Percentiles rank a stretch among this genome's conserved stretches.
Conservation (phyloP, 2,888 invertebrate species). For the Tipula unca region DNA sequence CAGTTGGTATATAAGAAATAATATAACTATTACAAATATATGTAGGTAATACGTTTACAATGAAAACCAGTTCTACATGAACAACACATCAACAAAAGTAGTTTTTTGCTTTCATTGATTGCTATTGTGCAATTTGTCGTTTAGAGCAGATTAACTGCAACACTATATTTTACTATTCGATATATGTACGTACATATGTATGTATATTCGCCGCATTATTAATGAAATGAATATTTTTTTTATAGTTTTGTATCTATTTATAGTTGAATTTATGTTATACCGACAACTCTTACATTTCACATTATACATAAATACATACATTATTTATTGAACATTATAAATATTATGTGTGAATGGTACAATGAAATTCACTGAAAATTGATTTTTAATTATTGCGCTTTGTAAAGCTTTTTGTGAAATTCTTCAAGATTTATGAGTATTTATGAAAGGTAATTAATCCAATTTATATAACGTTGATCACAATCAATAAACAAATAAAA, state of each 20-base stretch:
- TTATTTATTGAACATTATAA: background rate
- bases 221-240: background rate
- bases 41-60: background rate
- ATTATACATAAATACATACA: too few relatives aligned
- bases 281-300: background rate
- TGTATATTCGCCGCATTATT: background rate
- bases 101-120: background rate
- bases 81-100: background rate
- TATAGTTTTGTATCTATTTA: background rate
- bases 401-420: background rate
- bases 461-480: background rate
- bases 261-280: background rate
- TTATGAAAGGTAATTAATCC: background rate
- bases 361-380: background rate
- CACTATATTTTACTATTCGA: too few relatives aligned
- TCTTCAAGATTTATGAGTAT: background rate
- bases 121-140: background rate
- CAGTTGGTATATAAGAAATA: background rate
- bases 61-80: background rate
- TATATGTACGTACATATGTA: too few relatives aligned
- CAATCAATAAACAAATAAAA: background rate
- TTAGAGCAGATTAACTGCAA: background rate
- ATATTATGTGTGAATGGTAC: background rate
- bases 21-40: background rate
- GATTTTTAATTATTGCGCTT: background rate